Conservation (phyloP, 2,888 invertebrate genomes). For the Mesorhabditis sp. region DNA sequence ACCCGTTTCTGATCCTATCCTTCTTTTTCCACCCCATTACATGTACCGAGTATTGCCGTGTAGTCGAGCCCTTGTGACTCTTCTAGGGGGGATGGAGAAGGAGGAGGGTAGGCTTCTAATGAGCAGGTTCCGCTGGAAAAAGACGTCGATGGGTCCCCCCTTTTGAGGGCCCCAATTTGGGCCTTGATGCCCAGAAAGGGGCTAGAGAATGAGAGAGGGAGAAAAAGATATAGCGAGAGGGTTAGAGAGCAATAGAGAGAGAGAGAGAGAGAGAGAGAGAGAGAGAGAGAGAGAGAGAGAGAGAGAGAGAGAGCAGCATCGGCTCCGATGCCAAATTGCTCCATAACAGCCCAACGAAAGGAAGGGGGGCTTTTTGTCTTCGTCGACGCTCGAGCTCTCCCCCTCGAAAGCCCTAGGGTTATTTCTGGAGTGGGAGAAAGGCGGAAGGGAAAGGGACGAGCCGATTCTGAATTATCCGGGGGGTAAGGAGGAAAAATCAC, state of each 20-base stretch:
- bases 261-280: not conserved
- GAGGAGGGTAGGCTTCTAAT: too few species aligned
- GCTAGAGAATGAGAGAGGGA: not conserved
- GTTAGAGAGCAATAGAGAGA: not conserved
- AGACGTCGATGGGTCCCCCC: too few species aligned
- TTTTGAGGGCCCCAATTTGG: too few species aligned
- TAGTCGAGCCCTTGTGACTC: not conserved
- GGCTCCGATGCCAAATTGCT: too few species aligned
- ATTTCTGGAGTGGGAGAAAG: not conserved
- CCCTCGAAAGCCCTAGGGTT: slow-evolving; percentile 16
- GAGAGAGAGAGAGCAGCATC: not conserved
- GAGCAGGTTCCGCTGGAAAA: too few species aligned
- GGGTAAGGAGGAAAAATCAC: not conserved
- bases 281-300: not conserved
- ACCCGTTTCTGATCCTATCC: too few species aligned
- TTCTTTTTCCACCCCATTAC: slow-evolving; percentile 9
- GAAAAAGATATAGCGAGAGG: not conserved
- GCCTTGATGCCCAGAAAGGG: too few species aligned
- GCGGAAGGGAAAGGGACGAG: not conserved
- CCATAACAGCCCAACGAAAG: too few species aligned
- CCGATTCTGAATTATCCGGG: not conserved
- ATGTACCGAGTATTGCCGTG: not conserved
- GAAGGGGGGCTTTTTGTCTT: not conserved
- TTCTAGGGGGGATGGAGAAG: too few species aligned
- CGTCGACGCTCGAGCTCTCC: slow-evolving; percentile 2